Base-by-base conservation (phyloP, 2,797 vertebrate species). In the Bryconaethiops microstoma region DNA sequence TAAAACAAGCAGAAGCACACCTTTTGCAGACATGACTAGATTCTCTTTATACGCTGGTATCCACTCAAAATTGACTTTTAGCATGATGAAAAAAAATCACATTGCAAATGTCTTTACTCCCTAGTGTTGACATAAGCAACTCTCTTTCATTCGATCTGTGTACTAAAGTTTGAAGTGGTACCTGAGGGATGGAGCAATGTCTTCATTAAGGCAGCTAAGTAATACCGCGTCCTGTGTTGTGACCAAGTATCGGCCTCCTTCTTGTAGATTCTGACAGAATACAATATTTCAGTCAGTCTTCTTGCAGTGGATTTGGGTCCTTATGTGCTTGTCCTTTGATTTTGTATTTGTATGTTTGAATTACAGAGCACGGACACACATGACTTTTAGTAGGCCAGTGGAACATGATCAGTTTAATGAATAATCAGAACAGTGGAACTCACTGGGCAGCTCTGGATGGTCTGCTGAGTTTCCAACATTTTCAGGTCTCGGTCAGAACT, bases 361-460 rank as follows among this genome's bases (percentile, higher is more conserved):
- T 50, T 67, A 55, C 21, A 60, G 62, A 60, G 75, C 1, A 76
- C n/a, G 86, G 17, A 81, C 25, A 59, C 19, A 2, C 5, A 12
- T 59, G 73, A 29, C 13, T 64, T 75, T 73, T 40, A 77, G 21
- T 45, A 17, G 29, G 25, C 50, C 17, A 23, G 21, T 13, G 60
- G 50, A 70, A 83, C 67, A 35, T 80, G 73, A 79, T 59, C 39
- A 52, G 48, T 62, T 45, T 75, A 64, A 63, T 65, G 10, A 82
- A 77, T 81, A 68, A 75, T 74, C 63, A 13, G 63, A 60, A 74
- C 1, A 25, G 55, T 59, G 1, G 0, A 19, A 84, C 45, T 74
- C 91, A 97, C 96, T n/a, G 95, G 96, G 87, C 95, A 96, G 60
- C 94, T 92, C 65, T 87, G 88, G 85, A 97, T 93, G 83, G 74